A percentile compares a stretch with the other conserved stretches of the same genome.
Conservation (phyloP, 1,140 invertebrate species). For the Drosophila setifemur region DNA sequence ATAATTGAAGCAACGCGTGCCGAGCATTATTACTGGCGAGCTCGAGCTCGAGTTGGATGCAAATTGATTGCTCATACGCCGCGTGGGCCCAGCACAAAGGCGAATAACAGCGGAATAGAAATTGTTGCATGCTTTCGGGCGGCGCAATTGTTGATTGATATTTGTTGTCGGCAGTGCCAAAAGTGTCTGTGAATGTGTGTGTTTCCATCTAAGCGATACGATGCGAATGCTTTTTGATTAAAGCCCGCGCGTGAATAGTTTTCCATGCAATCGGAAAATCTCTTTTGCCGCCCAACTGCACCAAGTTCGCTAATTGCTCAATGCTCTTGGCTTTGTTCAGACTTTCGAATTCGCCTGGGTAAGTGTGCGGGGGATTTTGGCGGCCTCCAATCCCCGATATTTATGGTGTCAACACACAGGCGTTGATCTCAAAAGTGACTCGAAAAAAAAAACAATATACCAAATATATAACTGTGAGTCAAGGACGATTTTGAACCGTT, state of each 20-base stretch:
- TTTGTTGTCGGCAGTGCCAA: slow-evolving; percentile 28
- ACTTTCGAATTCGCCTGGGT: slow-evolving; percentile 27
- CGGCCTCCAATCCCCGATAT: not conserved
- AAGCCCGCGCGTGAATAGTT: slow-evolving; percentile 60
- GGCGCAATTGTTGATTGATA: slow-evolving; percentile 56
- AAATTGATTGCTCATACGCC: slow-evolving; percentile 65
- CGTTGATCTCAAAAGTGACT: slow-evolving; percentile 28
- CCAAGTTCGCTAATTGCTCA: slow-evolving; percentile 45
- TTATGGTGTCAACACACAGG: slow-evolving; percentile 45
- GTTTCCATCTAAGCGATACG: not conserved
- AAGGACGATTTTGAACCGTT: slow-evolving; percentile 10
- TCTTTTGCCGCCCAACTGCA: slow-evolving; percentile 28
- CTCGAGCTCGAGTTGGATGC: too few relatives aligned
- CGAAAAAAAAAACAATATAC: not conserved
- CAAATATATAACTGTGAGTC: too few relatives aligned
- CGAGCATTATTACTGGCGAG: slow-evolving; percentile 33
- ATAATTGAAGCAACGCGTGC: slow-evolving; percentile 55
- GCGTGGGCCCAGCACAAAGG: slow-evolving; percentile 30
- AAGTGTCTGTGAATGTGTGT: slow-evolving; percentile 20
- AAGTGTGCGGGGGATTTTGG: slow-evolving; percentile 32
- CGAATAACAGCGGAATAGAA: slow-evolving; percentile 32
- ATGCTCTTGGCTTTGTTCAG: slow-evolving; percentile 28
- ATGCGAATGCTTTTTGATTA: slow-evolving; percentile 55
- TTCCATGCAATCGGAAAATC: slow-evolving; percentile 54
- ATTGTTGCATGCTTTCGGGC: slow-evolving; percentile 67